These are phyloP conservation scores for Bombus difficillimus DNA, from an alignment of 1,140 invertebrate genomes.

Conservation along the genomic window DNA sequence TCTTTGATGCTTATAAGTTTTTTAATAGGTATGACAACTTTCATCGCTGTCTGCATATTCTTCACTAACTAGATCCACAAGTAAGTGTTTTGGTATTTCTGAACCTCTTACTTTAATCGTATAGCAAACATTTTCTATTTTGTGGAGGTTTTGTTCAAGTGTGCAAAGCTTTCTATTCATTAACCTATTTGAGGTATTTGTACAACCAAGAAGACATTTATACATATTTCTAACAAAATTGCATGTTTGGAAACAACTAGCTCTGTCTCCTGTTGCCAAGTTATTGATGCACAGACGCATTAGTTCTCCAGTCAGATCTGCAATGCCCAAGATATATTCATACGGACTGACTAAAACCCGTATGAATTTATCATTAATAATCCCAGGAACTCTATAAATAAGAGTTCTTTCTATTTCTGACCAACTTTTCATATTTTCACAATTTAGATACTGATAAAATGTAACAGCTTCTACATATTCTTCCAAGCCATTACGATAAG, in stretches of 20 bases:
- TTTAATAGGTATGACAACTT: slow-evolving; percentile 76
- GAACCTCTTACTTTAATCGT: slow-evolving; percentile 91
- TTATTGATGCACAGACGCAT: slow-evolving; percentile 95
- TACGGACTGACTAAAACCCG: slow-evolving; percentile 82
- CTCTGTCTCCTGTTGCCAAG: slow-evolving; percentile 89
- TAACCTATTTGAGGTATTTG: slow-evolving; percentile 84
- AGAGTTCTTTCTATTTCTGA: slow-evolving; percentile 81
- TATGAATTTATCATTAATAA: slow-evolving; percentile 56
- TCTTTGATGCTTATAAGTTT: background rate
- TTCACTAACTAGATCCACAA: slow-evolving; percentile 84
- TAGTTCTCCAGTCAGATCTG: slow-evolving; percentile 94
- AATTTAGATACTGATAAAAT: slow-evolving; percentile 87
- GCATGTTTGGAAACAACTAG: slow-evolving; percentile 89
- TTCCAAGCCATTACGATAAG: slow-evolving; percentile 91
- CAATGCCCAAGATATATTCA: slow-evolving; percentile 93
- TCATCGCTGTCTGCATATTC: slow-evolving; percentile 81
- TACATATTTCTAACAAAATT: slow-evolving; percentile 89
- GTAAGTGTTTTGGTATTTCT: slow-evolving; percentile 88
- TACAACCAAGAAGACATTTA: slow-evolving; percentile 86
- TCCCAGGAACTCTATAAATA: slow-evolving; percentile 69
- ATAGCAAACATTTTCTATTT: slow-evolving; percentile 94
- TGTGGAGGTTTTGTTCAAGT: slow-evolving; percentile 88
- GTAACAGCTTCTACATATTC: slow-evolving; percentile 94
- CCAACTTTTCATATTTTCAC: slow-evolving; percentile 79
- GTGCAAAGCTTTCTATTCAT: slow-evolving; percentile 88